Base-by-base conservation (phyloP, 2,888 invertebrate genomes). In the Germaria angustata region DNA sequence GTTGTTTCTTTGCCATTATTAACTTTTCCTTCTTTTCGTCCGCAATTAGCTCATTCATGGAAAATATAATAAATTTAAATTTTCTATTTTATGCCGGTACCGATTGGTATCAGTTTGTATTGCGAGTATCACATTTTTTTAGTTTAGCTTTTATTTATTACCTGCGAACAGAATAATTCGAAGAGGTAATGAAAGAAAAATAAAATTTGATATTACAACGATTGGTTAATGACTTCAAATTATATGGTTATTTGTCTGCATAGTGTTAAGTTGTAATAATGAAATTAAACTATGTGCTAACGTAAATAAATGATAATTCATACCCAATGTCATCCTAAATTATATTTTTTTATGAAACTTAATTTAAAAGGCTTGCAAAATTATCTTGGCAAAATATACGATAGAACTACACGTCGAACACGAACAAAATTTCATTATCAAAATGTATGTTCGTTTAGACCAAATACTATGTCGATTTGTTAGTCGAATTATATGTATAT, bases 91-190 rank as follows among this genome's bases (percentile, higher is more conserved):
- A 77, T 81, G 68, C 75, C 75, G 82, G 78, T 84, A 63, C 80
- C 84, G 59, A 85, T 76, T 84, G 86, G 85, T 87, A 86, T 86
- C 87, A 55, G 36, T 51, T 63, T 63, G 20, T 41, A 7, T 41
- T 63, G 20, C 20, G 36, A 24, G 11, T 32, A 46, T 24, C 13
- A 5, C 9, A 20, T 51, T 36, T 59, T 41, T 22, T 51, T 39
- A n/a, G 15, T 15, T 68, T 11, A n/a, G 3, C 3, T 68, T 68
- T 53, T 39, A 1, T 36, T 28, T 51, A 1, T 39, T 51, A 80
- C 65, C 63, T 65, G 41, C 57, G 20, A 55, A 46, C 34, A 68
- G 34, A 39, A 57, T 55, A 44, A 36, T 55, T 44, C 20, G n/a
- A 46, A 63, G 34, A 59, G 24, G n/a, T 53, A 75, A 69, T 46